A percentile compares a stretch with the other conserved stretches of the same genome.
Conservation (phyloP, 2,888 invertebrate genomes). For the Argyresthia albistria region DNA sequence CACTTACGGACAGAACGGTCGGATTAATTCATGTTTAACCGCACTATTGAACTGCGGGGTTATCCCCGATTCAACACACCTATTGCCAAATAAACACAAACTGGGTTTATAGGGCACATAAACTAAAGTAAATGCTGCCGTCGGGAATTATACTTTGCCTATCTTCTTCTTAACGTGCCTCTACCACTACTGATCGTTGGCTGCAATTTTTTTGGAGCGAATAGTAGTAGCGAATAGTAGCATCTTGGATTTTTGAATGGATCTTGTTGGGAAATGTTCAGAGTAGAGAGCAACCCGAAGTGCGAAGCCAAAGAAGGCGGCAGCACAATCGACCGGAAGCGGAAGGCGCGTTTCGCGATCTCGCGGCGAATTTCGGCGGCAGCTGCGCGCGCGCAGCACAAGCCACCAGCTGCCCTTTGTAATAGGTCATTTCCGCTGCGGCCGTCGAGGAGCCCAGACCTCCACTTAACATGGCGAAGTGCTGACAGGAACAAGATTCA, state of each 20-base stretch:
- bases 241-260: too few species aligned
- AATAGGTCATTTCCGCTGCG: conserved; percentile 57
- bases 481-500: not conserved
- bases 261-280: too few species aligned
- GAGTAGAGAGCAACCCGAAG: not conserved
- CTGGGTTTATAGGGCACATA: too few species aligned
- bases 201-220: too few species aligned
- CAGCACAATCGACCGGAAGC: conserved; percentile 65
- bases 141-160: too few species aligned
- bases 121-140: too few species aligned
- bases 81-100: too few species aligned
- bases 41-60: too few species aligned
- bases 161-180: too few species aligned
- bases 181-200: too few species aligned
- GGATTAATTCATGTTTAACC: not conserved
- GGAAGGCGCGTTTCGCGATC: conserved; percentile 70
- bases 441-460: not conserved
- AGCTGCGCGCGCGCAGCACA: conserved; percentile 48
- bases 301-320: conserved; percentile 20
- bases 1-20: conserved; percentile 1
- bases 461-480: not conserved
- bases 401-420: conserved; percentile 41
- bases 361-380: conserved; percentile 63
- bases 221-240: too few species aligned
- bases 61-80: too few species aligned